Percentiles rank a stretch among this genome's conserved stretches.
Conservation (phyloP, 2,888 invertebrate genomes). For the Aporophyla nigra region DNA sequence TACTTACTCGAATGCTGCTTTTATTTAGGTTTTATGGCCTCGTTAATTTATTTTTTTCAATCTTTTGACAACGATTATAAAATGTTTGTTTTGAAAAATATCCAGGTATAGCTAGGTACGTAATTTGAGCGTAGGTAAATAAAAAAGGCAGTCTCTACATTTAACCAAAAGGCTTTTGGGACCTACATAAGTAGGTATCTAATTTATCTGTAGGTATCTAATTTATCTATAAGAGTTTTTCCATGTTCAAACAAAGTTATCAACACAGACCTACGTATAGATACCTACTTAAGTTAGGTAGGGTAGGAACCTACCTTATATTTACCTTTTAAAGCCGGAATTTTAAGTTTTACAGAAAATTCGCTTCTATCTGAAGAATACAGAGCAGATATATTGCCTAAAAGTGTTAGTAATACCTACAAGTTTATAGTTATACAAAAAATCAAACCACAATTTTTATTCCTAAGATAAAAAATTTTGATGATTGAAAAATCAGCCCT, state of each 20-base stretch:
- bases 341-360: not conserved
- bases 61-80: not conserved
- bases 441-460: not conserved
- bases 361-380: too few species aligned
- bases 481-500: not conserved
- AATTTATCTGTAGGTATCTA: too few species aligned
- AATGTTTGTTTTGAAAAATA: not conserved
- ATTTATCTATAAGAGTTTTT: not conserved
- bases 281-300: too few species aligned
- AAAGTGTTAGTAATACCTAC: too few species aligned
- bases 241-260: not conserved
- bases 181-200: too few species aligned
- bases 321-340: not conserved
- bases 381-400: too few species aligned
- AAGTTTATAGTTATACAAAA: not conserved
- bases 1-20: conserved; percentile 11
- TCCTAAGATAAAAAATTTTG: not conserved
- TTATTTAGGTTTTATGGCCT: conserved; percentile 29
- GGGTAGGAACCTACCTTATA: not conserved
- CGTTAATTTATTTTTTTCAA: conserved; percentile 13
- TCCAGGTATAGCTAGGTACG: not conserved
- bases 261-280: not conserved
- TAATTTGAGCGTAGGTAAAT: not conserved
- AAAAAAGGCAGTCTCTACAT: not conserved
- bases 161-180: not conserved